Conservation (phyloP, 2,797 vertebrate genomes). For the Nyctalus aviator region DNA sequence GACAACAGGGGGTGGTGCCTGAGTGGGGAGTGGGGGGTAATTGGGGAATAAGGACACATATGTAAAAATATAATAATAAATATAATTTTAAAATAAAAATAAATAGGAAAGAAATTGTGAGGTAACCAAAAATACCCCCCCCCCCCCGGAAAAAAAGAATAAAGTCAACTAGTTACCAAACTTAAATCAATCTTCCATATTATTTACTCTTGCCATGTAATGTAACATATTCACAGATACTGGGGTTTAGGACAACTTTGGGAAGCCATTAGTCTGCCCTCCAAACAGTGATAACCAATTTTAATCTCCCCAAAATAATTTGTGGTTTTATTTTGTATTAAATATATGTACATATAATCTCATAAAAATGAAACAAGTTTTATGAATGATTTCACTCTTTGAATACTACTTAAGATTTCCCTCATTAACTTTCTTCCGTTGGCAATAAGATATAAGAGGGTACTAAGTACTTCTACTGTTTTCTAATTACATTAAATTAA, state of each 20-base stretch:
- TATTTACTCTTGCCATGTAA: conserved; percentile 12
- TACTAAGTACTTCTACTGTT: conserved; percentile 14
- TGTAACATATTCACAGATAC: background rate
- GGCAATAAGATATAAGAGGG: background rate
- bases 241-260: background rate
- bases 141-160: background rate
- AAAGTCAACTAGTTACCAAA: background rate
- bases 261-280: background rate
- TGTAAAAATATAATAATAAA: too few species aligned
- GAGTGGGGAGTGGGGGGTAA: too few species aligned
- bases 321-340: conserved; percentile 24
- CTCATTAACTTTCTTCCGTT: conserved; percentile 29
- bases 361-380: conserved; percentile 21
- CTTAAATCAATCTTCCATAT: background rate
- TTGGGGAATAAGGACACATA: too few species aligned
- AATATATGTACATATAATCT: background rate
- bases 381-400: conserved; percentile 22
- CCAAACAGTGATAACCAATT: background rate
- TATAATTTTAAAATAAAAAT: too few species aligned
- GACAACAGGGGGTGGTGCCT: too few species aligned
- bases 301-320: conserved; percentile 14
- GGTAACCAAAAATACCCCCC: too few species aligned
- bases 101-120: too few species aligned
- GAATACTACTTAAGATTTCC: conserved; percentile 33
- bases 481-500: conserved; percentile 44